These are phyloP conservation scores for Hylaeus anthracinus DNA, from an alignment of 1,140 invertebrate species.

Conservation along the genomic window DNA sequence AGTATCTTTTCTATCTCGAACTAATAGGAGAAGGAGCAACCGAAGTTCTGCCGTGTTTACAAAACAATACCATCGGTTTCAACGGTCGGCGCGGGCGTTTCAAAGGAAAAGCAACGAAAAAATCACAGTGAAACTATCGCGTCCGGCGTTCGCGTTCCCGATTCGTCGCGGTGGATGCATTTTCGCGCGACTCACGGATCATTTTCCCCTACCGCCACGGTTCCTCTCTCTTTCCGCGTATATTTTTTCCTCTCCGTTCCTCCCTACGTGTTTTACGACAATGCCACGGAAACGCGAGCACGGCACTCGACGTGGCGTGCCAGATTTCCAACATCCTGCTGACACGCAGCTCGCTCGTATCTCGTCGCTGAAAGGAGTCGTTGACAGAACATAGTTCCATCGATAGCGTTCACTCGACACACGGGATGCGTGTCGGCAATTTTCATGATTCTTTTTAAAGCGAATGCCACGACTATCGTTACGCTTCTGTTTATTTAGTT, in stretches of 20 bases:
- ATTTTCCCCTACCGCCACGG: constrained; percentile 12
- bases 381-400: too few relatives aligned
- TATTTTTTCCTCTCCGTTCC: constrained; percentile 59
- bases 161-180: constrained; percentile 35
- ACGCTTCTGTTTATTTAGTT: too few relatives aligned
- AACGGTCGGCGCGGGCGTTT: too few relatives aligned
- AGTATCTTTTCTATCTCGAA: too few relatives aligned
- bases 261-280: constrained; percentile 54
- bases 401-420: too few relatives aligned
- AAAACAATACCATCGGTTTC: too few relatives aligned
- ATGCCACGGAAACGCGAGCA: constrained; percentile 75
- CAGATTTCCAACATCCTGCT: constrained; percentile 71
- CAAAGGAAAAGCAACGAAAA: not conserved
- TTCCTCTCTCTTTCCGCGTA: constrained; percentile 53
- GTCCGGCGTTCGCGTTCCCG: constrained; percentile 1
- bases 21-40: too few relatives aligned
- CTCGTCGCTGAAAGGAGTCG: not conserved
- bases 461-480: too few relatives aligned
- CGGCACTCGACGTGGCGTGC: constrained; percentile 64
- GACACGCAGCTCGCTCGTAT: constrained; percentile 9
- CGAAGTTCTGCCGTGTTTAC: too few relatives aligned
- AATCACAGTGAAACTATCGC: constrained; percentile 19
- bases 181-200: constrained; percentile 32
- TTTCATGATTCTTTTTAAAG: too few relatives aligned
- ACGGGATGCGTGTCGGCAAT: too few relatives aligned